Evolutionary conservation across 1,140 invertebrate genomes (phyloP), one percentile per base, ranked within the genome.

Genomic region (Achroia grisella): DNA sequence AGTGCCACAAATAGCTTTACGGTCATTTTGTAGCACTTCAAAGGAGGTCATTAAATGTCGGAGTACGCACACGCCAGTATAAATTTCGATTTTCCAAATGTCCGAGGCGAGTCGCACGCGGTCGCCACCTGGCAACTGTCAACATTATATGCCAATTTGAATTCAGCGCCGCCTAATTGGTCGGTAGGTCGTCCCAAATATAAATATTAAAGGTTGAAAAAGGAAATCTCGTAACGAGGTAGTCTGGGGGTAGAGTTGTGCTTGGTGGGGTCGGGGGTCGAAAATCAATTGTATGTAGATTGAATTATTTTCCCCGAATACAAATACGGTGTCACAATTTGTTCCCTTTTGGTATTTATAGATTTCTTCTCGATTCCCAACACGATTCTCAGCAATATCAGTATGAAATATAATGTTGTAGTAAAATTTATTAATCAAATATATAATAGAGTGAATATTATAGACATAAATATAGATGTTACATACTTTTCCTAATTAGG

Each of bases 11-110:
- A 77, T 79, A 75, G 56, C 53, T 67, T 68, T 69, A 64, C 56
- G 60, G 67, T 68, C 71, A 77, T 75, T 79, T 73, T 66, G 61
- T 57, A 57, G 66, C 65, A 76, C 74, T 71, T 83, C 79, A 83
- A 83, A 83, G 76, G 62, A 58, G 64, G 62, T 69, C 72, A 71
- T 79, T 73, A 79, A 79, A 76, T 71, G 68, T 73, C 17, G 14
- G 35, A 37, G 35, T 13, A 37, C 35, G 17, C 35, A 37, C 62
- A 61, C 54, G 53, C 43, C 48, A 48, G 58, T 62, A 62, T 67
- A 69, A 66, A 62, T 64, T 62, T 52, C 53, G 62, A 62, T 51
- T 57, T 61, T 55, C 41, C 52, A 48, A 62, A 64, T 61, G 53
- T 61, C 44, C 46, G 42, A 17, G 56, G 39, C 43, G 36, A 32